Percentiles rank a stretch among this genome's conserved stretches.
phyloP scores from a whole-genome alignment of 2,888 invertebrate genomes.

The Lycia hirtaria region DNA sequence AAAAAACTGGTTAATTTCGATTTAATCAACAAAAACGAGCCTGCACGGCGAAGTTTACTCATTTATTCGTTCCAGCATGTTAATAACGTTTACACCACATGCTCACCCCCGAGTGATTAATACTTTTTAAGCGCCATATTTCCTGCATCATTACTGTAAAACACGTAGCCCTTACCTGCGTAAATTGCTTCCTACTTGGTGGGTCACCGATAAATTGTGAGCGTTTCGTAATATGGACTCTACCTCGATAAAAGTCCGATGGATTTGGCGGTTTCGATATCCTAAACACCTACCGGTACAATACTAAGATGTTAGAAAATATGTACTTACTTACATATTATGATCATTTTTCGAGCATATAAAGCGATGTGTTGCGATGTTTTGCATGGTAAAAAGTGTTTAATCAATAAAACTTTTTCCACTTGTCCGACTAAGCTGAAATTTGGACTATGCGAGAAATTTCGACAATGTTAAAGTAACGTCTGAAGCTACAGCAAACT shows the following conservation, averaged over 20 bases:
- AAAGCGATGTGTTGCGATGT: too few species aligned
- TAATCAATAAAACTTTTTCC: too few species aligned
- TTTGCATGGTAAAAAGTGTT: too few species aligned
- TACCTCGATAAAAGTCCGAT: background rate
- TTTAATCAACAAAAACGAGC: background rate
- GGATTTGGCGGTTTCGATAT: background rate
- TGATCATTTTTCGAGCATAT: too few species aligned
- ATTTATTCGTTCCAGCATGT: background rate
- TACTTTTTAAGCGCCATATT: conserved; percentile 14
- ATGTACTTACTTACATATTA: too few species aligned
- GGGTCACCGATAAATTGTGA: conserved; percentile 19
- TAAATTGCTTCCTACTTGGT: conserved; percentile 22
- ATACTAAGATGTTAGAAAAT: too few species aligned
- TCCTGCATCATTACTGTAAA: conserved; percentile 19
- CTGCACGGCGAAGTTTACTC: background rate
- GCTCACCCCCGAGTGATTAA: conserved; percentile 2
- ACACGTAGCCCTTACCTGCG: conserved; percentile 17
- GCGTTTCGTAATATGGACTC: conserved; percentile 14
- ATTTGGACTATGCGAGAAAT: too few species aligned
- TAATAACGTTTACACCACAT: background rate
- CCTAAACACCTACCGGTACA: too few species aligned
- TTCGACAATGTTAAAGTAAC: too few species aligned
- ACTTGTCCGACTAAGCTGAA: too few species aligned
- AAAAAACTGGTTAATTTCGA: background rate
- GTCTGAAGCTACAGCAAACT: too few species aligned